Conservation (phyloP, 2,113 vertebrate species). For the Crotalus tigris region DNA sequence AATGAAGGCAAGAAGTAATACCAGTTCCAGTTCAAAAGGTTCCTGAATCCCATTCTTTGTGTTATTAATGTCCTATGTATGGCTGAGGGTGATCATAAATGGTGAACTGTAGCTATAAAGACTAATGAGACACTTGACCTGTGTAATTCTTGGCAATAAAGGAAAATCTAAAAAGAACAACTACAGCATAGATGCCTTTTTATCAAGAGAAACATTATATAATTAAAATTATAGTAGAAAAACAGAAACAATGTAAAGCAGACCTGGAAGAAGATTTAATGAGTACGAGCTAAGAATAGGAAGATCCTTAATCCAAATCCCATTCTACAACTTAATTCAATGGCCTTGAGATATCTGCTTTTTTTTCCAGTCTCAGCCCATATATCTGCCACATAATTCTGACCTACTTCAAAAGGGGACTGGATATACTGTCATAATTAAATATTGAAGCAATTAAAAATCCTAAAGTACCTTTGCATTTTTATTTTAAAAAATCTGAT, state of each 20-base stretch:
- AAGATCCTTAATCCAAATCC: neutral
- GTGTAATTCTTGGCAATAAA: neutral
- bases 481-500: neutral
- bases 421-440: neutral
- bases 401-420: constrained; percentile 8
- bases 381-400: neutral
- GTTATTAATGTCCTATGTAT: constrained; percentile 50
- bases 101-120: constrained; percentile 64
- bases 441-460: neutral
- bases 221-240: neutral
- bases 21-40: constrained; percentile 32
- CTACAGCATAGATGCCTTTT: neutral
- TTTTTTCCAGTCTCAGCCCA: too few relatives aligned
- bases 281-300: neutral
- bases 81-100: constrained; percentile 52
- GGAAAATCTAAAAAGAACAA: neutral
- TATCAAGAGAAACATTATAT: neutral
- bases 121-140: constrained; percentile 43
- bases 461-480: neutral
- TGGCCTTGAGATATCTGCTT: neutral
- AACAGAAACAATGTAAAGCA: neutral
- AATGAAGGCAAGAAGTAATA: constrained; percentile 5
- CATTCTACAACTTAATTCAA: neutral
- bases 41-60: constrained; percentile 45
- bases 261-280: neutral